Base-by-base conservation (phyloP, 2,797 vertebrate genomes). In the Otolemur crassicaudatus region DNA sequence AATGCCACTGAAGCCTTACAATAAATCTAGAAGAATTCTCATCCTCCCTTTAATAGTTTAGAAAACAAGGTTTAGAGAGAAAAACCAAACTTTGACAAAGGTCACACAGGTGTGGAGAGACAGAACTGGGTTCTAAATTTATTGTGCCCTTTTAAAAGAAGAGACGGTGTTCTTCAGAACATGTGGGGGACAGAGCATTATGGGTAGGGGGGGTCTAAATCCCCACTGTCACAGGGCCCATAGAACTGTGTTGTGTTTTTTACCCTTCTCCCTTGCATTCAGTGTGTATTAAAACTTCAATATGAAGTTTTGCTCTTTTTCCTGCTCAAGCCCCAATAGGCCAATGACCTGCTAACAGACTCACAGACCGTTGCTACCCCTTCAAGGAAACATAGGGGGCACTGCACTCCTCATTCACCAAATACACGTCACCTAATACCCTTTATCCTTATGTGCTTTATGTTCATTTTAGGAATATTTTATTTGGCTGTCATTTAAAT, bases 211-310 rank as follows among this genome's bases (percentile, higher is more conserved):
- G 6, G 3, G 2, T n/a, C 31, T 20, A 40, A 83, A n/a, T 58
- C 40, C 4, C 12, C 1, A 22, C 8, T 53, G 6, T 27, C 7
- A 34, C 4, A 7, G 25, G 7, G 13, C 14, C 1, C 17, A 49
- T 7, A 22, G 23, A 0, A 23, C 2, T 20, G 4, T 3, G 49
- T 43, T 72, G 5, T 65, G 31, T 49, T 60, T 34, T 46, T 65
- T 61, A 10, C 14, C 3, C 9, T 4, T 46, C 75, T 85, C 19
- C 16, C 22, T 49, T 4, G 1, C 25, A 77, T 19, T 27, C 23
- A 67, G 5, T 23, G 3, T 3, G 49, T 49, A 49, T 49, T 49
- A 12, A 49, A 49, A 14, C 13, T 49, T 49, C 12, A 49, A 14
- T 49, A 12, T 49, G 49, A 49, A 49, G 49, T 49, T 34, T 80